Conservation (phyloP, 2,888 invertebrate genomes). For the Aleiodes leptofemur region DNA sequence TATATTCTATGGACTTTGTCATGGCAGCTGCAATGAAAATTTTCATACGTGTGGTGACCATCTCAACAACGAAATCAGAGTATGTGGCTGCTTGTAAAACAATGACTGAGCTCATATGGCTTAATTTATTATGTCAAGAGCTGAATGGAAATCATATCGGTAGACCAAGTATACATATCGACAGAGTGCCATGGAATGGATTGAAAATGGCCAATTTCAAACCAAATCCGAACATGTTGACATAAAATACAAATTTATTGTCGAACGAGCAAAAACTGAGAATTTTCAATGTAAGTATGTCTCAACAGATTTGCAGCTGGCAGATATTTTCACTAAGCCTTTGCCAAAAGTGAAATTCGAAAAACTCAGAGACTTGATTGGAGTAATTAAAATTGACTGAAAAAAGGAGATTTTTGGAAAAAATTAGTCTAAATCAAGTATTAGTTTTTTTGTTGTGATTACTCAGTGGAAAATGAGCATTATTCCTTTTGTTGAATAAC, state of each 20-base stretch:
- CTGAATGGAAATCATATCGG: background rate
- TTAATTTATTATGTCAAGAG: background rate
- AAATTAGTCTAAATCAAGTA: too few relatives aligned
- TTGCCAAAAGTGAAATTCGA: background rate
- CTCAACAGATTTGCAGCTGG: background rate
- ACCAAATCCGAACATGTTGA: background rate
- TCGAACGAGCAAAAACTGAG: background rate
- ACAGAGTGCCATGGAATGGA: background rate
- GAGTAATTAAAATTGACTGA: background rate
- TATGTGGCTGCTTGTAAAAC: background rate
- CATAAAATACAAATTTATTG: slow-evolving; percentile 1
- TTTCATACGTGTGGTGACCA: too few relatives aligned
- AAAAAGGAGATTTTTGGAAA: too few relatives aligned
- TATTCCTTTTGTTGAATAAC: too few relatives aligned
- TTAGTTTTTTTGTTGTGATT: too few relatives aligned
- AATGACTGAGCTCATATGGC: background rate
- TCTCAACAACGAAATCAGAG: slow-evolving; percentile 12
- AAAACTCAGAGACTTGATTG: background rate
- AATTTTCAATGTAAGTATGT: background rate
- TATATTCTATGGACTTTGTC: too few relatives aligned
- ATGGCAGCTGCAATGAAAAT: too few relatives aligned
- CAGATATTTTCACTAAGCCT: background rate
- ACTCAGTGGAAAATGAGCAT: too few relatives aligned
- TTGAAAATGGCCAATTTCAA: background rate
- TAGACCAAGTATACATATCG: background rate